phyloP scores from a whole-genome alignment of 1,140 invertebrate genomes.

The Phthorimaea operculella region DNA sequence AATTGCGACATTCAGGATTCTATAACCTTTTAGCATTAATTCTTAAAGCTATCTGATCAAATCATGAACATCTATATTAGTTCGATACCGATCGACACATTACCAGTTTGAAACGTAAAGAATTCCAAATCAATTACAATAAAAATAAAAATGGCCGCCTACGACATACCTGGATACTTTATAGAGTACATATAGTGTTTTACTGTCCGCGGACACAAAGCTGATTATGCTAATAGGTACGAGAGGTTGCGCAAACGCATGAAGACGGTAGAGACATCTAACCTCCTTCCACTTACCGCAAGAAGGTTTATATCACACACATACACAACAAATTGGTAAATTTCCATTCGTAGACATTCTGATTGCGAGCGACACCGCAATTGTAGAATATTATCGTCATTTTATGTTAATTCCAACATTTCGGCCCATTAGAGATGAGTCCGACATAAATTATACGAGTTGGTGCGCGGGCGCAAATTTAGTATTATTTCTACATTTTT shows the following conservation, averaged over 20 bases:
- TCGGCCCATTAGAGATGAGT: slow-evolving; percentile 29
- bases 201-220: background rate
- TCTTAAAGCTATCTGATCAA: no score
- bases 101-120: no score
- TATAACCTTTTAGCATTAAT: no score
- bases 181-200: background rate
- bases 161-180: background rate
- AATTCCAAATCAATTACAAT: no score
- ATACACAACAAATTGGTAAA: slow-evolving; percentile 12
- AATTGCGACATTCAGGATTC: no score
- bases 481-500: slow-evolving; percentile 34
- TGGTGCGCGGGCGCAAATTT: slow-evolving; percentile 41
- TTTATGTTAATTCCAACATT: slow-evolving; percentile 49
- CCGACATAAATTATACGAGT: slow-evolving; percentile 36
- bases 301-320: background rate
- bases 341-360: slow-evolving; percentile 30
- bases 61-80: no score
- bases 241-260: background rate
- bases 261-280: background rate
- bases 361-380: slow-evolving; percentile 32
- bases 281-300: background rate
- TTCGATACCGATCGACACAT: no score
- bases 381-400: slow-evolving; percentile 47
- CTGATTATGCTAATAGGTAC: background rate
- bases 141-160: background rate